Base-by-base conservation (phyloP, 2,888 invertebrate species). In the Protophormia terraenovae region DNA sequence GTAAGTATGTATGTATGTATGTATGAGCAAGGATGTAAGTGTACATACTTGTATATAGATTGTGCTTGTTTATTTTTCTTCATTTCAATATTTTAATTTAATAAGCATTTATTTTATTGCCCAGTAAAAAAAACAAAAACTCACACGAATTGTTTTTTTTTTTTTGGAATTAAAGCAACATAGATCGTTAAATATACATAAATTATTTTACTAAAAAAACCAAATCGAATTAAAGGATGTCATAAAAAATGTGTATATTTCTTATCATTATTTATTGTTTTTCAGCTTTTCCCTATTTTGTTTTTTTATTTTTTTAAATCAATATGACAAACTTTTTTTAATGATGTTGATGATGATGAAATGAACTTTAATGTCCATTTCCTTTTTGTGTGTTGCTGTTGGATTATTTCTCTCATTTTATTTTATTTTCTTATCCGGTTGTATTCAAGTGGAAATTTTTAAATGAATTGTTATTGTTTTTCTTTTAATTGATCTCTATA, bases 401-500 rank as follows among this genome's bases (percentile, higher is more conserved):
- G 12, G 10, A 22, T 19, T 8, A 8, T 27, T 14, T 55, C 32
- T 32, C n/a, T 12, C 14, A 5, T 60, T 35, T 60, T 32, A 19
- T 60, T 60, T 58, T 10, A 58, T 16, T 58, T 58, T 29, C 58
- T 58, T 58, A n/a, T 58, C 16, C 32, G 32, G 29, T 32, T 19
- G 60, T 35, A 32, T 16, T 19, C 16, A 60, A 32, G 60, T 60
- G 60, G 8, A 60, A 60, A 60, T 60, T 16, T 60, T 5, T 3
- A 19, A 12, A 19, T 19, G 3, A 35, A 35, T 69, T 53, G 27
- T 29, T 71, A 14, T 53, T 32, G 19, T 45, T 72, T 27, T 19
- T 45, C n/a, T 45, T 58, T 58, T 45, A 58, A 50, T 69, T 72
- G 41, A 45, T 72, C 29, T 58, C 60, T 72, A 29, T 60, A 19